These are phyloP conservation scores for Corythornis cristatus DNA, from an alignment of 2,113 vertebrate species.

Conservation along the genomic window DNA sequence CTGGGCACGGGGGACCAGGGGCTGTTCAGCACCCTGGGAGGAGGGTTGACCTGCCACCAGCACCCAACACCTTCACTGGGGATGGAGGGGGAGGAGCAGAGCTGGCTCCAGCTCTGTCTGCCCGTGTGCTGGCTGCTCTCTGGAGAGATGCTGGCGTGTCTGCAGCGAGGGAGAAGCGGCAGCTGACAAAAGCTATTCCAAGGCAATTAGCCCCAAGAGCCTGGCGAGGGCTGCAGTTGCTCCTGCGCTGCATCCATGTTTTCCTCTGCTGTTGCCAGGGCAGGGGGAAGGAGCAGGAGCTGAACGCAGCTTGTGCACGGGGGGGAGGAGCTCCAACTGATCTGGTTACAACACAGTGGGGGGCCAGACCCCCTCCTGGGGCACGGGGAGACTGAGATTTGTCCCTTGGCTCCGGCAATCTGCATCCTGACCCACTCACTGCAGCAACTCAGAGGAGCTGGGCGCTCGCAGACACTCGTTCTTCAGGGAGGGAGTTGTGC, in stretches of 20 bases:
- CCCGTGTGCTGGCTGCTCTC: not conserved
- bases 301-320: not conserved
- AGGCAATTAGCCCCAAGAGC: not conserved
- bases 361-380: not conserved
- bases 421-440: not conserved
- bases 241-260: not conserved
- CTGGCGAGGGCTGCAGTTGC: not conserved
- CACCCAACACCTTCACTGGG: not conserved
- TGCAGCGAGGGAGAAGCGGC: not conserved
- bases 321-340: not conserved
- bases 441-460: not conserved
- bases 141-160: not conserved
- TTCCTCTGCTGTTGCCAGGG: not conserved
- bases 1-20: fast-evolving
- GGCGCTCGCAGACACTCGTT: not conserved
- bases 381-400: not conserved
- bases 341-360: fast-evolving
- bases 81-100: not conserved
- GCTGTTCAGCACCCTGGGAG: fast-evolving
- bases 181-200: not conserved
- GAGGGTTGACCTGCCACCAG: not conserved
- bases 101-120: not conserved
- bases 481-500: not conserved
- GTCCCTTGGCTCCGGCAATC: not conserved
- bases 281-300: not conserved